These are phyloP conservation scores for Villa cingulata DNA, from an alignment of 2,888 invertebrate species.

Conservation along the genomic window DNA sequence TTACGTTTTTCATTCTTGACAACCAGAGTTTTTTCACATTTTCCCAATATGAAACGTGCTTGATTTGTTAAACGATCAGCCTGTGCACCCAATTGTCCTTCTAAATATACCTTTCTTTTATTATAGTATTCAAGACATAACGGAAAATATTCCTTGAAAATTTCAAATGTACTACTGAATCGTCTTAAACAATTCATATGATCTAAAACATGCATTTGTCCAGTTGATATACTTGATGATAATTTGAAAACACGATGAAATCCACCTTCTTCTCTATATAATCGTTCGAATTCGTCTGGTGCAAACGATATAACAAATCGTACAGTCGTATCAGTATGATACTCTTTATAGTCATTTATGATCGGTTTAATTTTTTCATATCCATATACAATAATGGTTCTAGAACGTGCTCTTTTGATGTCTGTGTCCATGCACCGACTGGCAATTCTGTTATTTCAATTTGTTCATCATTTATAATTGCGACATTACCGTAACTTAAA, in stretches of 20 bases:
- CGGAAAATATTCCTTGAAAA: slow-evolving; percentile 71
- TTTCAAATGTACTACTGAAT: slow-evolving; percentile 63
- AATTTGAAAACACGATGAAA: slow-evolving; percentile 92
- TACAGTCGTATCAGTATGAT: slow-evolving; percentile 90
- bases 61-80: slow-evolving; percentile 79
- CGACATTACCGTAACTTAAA: slow-evolving; percentile 70
- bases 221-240: slow-evolving; percentile 58
- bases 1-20: slow-evolving; percentile 92
- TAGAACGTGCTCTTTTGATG: slow-evolving; percentile 86
- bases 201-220: slow-evolving; percentile 76
- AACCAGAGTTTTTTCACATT: slow-evolving; percentile 74
- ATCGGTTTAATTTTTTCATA: slow-evolving; percentile 52
- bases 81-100: slow-evolving; percentile 84
- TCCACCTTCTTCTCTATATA: slow-evolving; percentile 69
- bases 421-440: slow-evolving; percentile 86
- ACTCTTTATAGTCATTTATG: slow-evolving; percentile 70
- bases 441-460: slow-evolving; percentile 96
- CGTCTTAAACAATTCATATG: slow-evolving; percentile 49
- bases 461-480: slow-evolving; percentile 61
- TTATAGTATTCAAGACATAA: slow-evolving; percentile 67
- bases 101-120: slow-evolving; percentile 77
- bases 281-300: slow-evolving; percentile 52
- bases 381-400: slow-evolving; percentile 76
- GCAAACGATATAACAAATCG: slow-evolving; percentile 72
- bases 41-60: slow-evolving; percentile 90